phyloP scores from a whole-genome alignment of 1,140 invertebrate genomes.

The Helicoverpa zea region DNA sequence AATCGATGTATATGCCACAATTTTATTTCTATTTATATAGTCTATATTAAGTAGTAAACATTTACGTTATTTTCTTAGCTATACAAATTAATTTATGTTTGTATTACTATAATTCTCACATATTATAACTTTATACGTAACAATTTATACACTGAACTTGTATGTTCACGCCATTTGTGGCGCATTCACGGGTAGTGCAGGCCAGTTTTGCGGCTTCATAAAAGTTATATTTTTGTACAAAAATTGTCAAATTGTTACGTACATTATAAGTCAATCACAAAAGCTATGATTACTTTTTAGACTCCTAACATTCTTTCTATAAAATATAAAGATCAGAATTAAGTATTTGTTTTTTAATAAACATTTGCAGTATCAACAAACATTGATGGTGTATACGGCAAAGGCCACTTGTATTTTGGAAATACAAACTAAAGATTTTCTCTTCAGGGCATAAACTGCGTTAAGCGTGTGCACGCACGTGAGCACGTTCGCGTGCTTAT shows the following conservation, averaged over 20 bases:
- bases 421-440: background rate
- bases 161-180: background rate
- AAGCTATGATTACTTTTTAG: slow-evolving; percentile 35
- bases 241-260: slow-evolving; percentile 9
- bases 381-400: background rate
- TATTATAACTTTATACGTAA: background rate
- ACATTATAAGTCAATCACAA: slow-evolving; percentile 23
- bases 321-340: slow-evolving; percentile 11
- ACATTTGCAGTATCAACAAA: slow-evolving; percentile 27
- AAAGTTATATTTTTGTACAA: no score
- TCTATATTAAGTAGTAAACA: slow-evolving; percentile 36
- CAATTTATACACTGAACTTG: slow-evolving; percentile 6
- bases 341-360: slow-evolving; percentile 1
- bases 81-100: slow-evolving; percentile 23
- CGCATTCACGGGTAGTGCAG: no score
- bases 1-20: slow-evolving; percentile 33
- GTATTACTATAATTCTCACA: slow-evolving; percentile 34
- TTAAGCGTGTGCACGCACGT: no score
- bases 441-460: no score
- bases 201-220: no score
- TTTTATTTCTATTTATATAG: slow-evolving; percentile 38
- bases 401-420: slow-evolving; percentile 3
- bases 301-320: slow-evolving; percentile 23
- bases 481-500: no score
- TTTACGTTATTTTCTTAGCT: background rate